Base-by-base conservation (phyloP, 2,888 invertebrate genomes). In the Temnothorax unifasciatus region DNA sequence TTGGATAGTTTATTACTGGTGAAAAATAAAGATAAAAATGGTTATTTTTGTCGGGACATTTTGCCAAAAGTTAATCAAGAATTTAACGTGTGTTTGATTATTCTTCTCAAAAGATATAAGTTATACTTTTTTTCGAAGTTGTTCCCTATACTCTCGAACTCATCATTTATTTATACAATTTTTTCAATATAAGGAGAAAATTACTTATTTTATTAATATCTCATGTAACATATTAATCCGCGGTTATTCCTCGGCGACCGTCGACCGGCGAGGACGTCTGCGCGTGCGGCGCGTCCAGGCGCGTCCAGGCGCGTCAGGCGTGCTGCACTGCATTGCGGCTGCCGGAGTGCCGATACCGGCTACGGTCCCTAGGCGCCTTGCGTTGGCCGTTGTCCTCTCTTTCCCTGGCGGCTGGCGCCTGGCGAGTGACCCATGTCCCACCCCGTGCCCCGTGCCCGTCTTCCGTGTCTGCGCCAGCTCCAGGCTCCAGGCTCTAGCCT, bases 371-470 rank as follows among this genome's bases (percentile, higher is more conserved):
- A 25, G 25, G 25, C 1, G 25, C 25, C 25, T 25, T 25, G 25
- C 25, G 25, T 25, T 25, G 25, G 25, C 25, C 25, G 25, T 25
- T 25, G 25, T 0, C 66, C 81, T 77, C 75, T 83, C 85, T 29
- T 57, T 44, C 11, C 86, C 88, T 85, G 25, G 1, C 29, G 13
- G 18, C 4, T 13, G 66, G 29, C 44, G 41, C 41, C n/a, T 54
- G n/a, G 54, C 3, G 25, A 18, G 1, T 25, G 34, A 61, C 29
- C 18, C 25, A 25, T 0, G 25, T 25, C n/a, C 25, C 38, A 57
- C 18, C 29, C 79, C 50, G 5, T 15, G 59, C 85, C 82, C 83
- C 47, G 82, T 88, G 76, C 25, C 25, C 25, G 25, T 25, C 25
- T 25, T 79, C 83, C 47, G 82, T 88, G 76, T 84, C 44, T 25